phyloP scores from a whole-genome alignment of 2,797 vertebrate genomes.

The Falco peregrinus region DNA sequence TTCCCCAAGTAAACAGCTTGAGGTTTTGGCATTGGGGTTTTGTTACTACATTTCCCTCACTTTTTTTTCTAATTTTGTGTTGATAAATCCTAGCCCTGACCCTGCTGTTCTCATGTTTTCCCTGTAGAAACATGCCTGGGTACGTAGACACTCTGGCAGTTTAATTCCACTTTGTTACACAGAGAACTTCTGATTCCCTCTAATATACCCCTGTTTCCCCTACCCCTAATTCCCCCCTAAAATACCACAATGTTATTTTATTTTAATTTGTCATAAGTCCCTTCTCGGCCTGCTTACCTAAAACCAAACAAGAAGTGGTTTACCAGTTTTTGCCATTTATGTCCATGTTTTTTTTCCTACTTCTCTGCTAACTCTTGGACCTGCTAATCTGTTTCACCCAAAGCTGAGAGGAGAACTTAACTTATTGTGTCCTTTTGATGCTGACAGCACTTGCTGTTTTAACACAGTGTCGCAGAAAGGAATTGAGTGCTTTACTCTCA shows the following conservation, averaged over 20 bases:
- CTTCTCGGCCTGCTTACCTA: not conserved
- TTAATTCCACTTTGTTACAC: not conserved
- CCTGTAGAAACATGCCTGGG: not conserved
- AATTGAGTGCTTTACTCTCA: not conserved
- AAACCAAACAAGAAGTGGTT: not conserved
- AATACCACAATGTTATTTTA: not conserved
- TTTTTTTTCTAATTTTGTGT: not conserved
- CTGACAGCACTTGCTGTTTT: not conserved
- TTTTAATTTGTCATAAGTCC: not conserved
- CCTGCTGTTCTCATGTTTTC: accelerated
- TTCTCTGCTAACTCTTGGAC: not conserved
- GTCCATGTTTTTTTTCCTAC: not conserved
- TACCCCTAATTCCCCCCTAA: too few species aligned
- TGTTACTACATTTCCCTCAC: not conserved
- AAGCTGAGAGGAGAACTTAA: not conserved
- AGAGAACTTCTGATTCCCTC: not conserved
- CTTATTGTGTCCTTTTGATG: not conserved
- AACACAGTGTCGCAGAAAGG: not conserved
- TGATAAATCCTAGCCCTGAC: not conserved
- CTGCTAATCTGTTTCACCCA: not conserved
- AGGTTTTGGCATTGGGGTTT: not conserved
- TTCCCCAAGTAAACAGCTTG: accelerated
- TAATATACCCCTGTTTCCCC: too few species aligned
- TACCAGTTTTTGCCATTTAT: not conserved
- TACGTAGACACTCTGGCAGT: not conserved